Conservation (phyloP, 2,797 vertebrate species). For the Odontamblyopus lacepedii region DNA sequence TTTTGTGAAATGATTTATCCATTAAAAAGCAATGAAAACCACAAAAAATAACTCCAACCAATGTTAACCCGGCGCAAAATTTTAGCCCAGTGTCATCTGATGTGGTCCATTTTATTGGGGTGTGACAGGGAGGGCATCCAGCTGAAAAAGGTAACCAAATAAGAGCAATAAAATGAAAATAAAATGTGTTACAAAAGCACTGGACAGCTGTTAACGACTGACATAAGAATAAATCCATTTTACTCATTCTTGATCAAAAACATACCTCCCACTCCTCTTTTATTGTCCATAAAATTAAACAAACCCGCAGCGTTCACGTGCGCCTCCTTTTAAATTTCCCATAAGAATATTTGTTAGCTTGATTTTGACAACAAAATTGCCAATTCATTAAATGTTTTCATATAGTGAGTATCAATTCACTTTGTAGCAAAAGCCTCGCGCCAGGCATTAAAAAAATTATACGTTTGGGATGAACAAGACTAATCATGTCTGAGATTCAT, state of each 20-base stretch:
- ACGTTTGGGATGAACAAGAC: conserved; percentile 80
- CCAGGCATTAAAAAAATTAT: conserved; percentile 80
- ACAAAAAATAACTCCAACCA: no score
- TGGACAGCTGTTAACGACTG: neutral
- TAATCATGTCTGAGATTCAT: conserved; percentile 83
- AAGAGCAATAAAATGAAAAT: no score
- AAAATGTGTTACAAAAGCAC: no score
- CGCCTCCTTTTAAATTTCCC: conserved; percentile 66
- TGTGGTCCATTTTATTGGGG: no score
- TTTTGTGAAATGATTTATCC: no score
- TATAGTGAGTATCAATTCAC: conserved; percentile 78
- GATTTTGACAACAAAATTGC: conserved; percentile 77
- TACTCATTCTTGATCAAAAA: neutral
- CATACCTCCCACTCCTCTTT: conserved; percentile 16
- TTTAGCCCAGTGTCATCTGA: no score
- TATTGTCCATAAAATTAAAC: conserved; percentile 35
- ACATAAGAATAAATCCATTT: neutral
- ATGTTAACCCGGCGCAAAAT: no score
- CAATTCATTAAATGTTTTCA: conserved; percentile 83
- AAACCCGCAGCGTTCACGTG: conserved; percentile 33
- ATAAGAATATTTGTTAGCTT: conserved; percentile 69
- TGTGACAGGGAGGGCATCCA: no score
- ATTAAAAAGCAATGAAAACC: no score
- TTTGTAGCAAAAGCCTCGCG: conserved; percentile 72
- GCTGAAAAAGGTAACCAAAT: no score